phyloP scores from a whole-genome alignment of 2,113 vertebrate genomes.

The Potamarius usumacintae region DNA sequence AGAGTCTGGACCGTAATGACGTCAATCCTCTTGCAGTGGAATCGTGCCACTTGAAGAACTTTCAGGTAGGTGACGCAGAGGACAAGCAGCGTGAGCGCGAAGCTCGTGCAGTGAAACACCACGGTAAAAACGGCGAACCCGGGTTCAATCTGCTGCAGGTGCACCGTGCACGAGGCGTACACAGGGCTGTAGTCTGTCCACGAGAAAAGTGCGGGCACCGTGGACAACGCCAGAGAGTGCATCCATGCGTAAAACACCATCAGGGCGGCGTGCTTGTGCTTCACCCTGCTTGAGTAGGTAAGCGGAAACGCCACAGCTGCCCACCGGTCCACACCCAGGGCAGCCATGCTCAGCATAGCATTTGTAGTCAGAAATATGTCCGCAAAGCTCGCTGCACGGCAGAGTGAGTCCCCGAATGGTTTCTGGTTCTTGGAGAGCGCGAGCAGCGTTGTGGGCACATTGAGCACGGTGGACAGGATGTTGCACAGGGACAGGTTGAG shows the following conservation, averaged over 20 bases:
- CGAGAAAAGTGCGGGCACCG: not conserved
- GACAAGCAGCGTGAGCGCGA: not conserved
- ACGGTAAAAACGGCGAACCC: not conserved
- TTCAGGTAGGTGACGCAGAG: not conserved
- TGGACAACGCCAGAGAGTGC: not conserved
- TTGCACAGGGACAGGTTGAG: not conserved
- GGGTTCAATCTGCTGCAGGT: not conserved
- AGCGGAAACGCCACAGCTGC: not conserved
- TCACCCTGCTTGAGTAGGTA: not conserved
- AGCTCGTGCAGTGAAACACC: not conserved
- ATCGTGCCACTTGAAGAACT: not conserved
- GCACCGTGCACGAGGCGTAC: not conserved
- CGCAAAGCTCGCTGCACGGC: not conserved
- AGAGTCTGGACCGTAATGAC: not conserved
- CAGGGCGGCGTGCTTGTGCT: not conserved
- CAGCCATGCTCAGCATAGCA: not conserved
- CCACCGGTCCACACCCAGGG: not conserved
- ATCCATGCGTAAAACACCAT: not conserved
- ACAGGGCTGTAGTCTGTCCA: not conserved
- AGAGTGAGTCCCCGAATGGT: not conserved
- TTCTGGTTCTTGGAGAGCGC: not conserved
- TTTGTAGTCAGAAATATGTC: not conserved
- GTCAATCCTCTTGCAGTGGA: not conserved
- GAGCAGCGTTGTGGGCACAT: not conserved
- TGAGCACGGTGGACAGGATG: not conserved